phyloP scores from a whole-genome alignment of 2,888 invertebrate species.

The Pristionchus maxplancki region DNA sequence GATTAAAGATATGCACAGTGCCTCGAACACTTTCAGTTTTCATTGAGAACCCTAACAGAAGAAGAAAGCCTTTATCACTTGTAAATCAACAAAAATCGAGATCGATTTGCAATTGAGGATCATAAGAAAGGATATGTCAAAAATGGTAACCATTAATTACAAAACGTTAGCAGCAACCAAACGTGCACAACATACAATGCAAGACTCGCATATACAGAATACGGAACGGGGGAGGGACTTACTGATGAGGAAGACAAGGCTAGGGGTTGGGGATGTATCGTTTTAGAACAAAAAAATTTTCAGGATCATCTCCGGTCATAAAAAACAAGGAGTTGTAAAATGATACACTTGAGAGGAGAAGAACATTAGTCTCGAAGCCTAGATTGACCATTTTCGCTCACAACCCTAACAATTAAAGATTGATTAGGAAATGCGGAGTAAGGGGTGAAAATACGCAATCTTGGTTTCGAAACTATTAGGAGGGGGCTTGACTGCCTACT shows the following conservation, averaged over 20 bases:
- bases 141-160: neutral
- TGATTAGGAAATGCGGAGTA: too few species aligned
- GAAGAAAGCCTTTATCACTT: neutral
- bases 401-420: too few species aligned
- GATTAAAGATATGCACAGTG: neutral
- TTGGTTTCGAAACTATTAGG: neutral
- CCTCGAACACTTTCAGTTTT: neutral
- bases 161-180: neutral
- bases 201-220: neutral
- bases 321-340: too few species aligned
- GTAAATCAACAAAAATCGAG: neutral
- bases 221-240: neutral
- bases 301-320: too few species aligned
- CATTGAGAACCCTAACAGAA: neutral
- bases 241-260: neutral
- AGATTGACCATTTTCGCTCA: too few species aligned
- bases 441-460: too few species aligned
- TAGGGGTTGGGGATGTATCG: too few species aligned
- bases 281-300: too few species aligned
- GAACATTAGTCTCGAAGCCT: too few species aligned
- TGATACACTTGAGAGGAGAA: too few species aligned
- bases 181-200: neutral
- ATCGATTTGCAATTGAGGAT: slow-evolving; percentile 32
- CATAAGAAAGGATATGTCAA: neutral
- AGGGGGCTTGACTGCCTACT: neutral